Conservation (phyloP, 2,888 invertebrate species). For the Girardia tigrina region DNA sequence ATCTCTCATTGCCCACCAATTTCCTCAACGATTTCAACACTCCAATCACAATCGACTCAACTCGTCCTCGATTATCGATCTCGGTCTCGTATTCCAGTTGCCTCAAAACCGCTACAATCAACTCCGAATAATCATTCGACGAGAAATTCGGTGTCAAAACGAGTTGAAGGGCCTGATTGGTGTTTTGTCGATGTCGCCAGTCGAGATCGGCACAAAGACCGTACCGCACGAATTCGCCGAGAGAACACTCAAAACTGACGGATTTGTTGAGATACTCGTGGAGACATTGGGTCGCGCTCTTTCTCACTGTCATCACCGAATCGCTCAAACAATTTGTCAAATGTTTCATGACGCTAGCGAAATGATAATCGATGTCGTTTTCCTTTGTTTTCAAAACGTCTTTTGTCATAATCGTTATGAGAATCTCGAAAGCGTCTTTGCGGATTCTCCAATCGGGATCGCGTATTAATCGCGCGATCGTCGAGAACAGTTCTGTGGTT, state of each 20-base stretch:
- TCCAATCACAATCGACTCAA: neutral
- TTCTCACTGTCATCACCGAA: neutral
- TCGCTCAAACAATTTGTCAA: neutral
- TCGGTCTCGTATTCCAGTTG: neutral
- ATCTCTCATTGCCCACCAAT: neutral
- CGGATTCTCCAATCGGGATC: slow-evolving; percentile 16
- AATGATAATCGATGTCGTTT: neutral
- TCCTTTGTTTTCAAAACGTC: slow-evolving; percentile 12
- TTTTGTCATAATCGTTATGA: neutral
- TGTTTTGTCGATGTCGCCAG: neutral
- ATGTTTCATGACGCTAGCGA: neutral
- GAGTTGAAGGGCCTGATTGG: neutral
- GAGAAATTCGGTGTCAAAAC: slow-evolving; percentile 13
- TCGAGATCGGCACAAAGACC: neutral
- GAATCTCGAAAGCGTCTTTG: neutral
- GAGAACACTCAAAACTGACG: neutral
- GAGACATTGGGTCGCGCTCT: neutral
- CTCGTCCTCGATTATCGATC: neutral
- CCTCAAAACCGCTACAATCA: neutral
- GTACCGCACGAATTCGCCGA: neutral
- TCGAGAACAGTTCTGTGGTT: neutral
- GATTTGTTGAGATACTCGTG: neutral
- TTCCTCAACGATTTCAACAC: slow-evolving; percentile 1
- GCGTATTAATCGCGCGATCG: neutral
- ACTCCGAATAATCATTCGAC: neutral